Conservation (phyloP, 1,140 invertebrate genomes). For the Trypoxylus dichotomus region DNA sequence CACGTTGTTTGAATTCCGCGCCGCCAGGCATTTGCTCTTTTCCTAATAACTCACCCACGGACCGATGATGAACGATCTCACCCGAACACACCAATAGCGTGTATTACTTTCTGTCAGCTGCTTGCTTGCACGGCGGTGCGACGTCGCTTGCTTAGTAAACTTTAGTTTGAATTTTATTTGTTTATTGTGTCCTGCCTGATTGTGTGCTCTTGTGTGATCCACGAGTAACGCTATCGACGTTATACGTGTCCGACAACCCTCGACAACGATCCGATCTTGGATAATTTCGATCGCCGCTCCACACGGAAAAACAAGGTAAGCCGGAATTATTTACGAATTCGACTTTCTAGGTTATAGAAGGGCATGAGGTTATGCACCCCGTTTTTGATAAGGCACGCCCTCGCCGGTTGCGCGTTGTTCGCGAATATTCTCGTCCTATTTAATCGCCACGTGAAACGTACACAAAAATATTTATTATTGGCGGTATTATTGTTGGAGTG, state of each 20-base stretch:
- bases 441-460: background rate
- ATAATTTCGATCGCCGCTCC: slow-evolving; percentile 7
- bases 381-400: slow-evolving; percentile 40
- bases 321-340: slow-evolving; percentile 26
- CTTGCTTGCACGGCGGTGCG: slow-evolving; percentile 49
- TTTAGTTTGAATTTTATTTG: slow-evolving; percentile 52
- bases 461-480: background rate
- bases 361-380: slow-evolving; percentile 45
- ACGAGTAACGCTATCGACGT: background rate
- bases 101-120: slow-evolving; percentile 49
- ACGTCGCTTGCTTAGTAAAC: slow-evolving; percentile 51
- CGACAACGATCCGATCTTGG: background rate
- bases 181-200: slow-evolving; percentile 49
- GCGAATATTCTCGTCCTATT: background rate
- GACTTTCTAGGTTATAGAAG: slow-evolving; percentile 43
- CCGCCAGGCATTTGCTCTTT: slow-evolving; percentile 41
- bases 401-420: background rate
- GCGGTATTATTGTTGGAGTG: slow-evolving; percentile 2
- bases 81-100: slow-evolving; percentile 40
- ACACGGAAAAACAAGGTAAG: slow-evolving; percentile 30
- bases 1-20: slow-evolving; percentile 50
- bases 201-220: slow-evolving; percentile 40
- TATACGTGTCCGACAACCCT: slow-evolving; percentile 36
- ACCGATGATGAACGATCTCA: slow-evolving; percentile 33
- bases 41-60: slow-evolving; percentile 38